A percentile compares a stretch with the other conserved stretches of the same genome.
Conservation (phyloP, 2,797 vertebrate genomes). For the Pipistrellus nathusii region DNA sequence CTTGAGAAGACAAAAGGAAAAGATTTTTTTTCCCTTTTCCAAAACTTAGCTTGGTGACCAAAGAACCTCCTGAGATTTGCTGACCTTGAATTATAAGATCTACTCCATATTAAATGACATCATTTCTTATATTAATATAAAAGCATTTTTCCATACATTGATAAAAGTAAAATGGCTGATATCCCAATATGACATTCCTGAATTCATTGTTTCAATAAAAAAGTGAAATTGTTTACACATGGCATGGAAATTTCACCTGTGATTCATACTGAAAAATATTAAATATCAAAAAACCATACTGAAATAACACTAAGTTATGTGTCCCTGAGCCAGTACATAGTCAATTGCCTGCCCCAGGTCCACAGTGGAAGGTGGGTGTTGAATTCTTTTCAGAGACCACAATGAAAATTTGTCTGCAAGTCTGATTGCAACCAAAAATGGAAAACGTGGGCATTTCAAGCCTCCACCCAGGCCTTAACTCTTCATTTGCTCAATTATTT, state of each 20-base stretch:
- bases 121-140: slow-evolving; percentile 79
- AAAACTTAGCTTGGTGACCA: slow-evolving; percentile 69
- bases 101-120: slow-evolving; percentile 79
- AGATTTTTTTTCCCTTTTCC: slow-evolving; percentile 60
- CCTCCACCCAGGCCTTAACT: slow-evolving; percentile 51
- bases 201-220: slow-evolving; percentile 76
- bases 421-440: slow-evolving; percentile 65
- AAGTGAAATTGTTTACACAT: slow-evolving; percentile 82
- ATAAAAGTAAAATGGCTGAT: slow-evolving; percentile 73
- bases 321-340: slow-evolving; percentile 56
- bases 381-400: slow-evolving; percentile 77
- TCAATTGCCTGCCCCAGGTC: slow-evolving; percentile 43
- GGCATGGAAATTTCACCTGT: slow-evolving; percentile 71
- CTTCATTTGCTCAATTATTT: slow-evolving; percentile 20
- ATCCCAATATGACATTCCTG: slow-evolving; percentile 70
- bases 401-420: slow-evolving; percentile 69
- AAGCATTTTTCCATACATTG: slow-evolving; percentile 80
- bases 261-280: slow-evolving; percentile 79
- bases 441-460: slow-evolving; percentile 56
- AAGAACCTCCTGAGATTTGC: slow-evolving; percentile 75
- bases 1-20: slow-evolving; percentile 67
- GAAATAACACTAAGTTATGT: slow-evolving; percentile 65
- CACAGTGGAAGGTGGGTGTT: slow-evolving; percentile 54
- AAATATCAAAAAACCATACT: slow-evolving; percentile 59
- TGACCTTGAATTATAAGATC: slow-evolving; percentile 80